A percentile compares a stretch with the other conserved stretches of the same genome.
These are phyloP conservation scores for Galeopsomyia nigrocyanea DNA, from an alignment of 2,888 invertebrate genomes.

Conservation along the genomic window DNA sequence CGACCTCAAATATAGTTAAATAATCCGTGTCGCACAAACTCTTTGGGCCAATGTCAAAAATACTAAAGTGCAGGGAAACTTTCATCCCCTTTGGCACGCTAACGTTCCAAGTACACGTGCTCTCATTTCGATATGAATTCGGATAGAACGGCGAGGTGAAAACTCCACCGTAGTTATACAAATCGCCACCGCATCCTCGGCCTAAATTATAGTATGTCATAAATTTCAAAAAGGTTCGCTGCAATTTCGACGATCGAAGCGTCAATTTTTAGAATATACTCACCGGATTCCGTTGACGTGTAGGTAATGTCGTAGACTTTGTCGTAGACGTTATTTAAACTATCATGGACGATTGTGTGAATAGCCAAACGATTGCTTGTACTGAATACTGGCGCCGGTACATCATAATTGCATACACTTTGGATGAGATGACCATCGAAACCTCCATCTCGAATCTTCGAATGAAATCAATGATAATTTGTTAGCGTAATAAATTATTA, in stretches of 20 bases:
- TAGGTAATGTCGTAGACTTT: slow-evolving; percentile 75
- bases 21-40: slow-evolving; percentile 76
- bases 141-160: slow-evolving; percentile 82
- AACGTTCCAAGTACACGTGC: slow-evolving; percentile 76
- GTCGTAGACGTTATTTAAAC: slow-evolving; percentile 49
- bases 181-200: slow-evolving; percentile 78
- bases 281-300: slow-evolving; percentile 73
- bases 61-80: slow-evolving; percentile 71
- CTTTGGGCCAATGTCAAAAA: slow-evolving; percentile 76
- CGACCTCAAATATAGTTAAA: slow-evolving; percentile 74
- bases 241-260: neutral
- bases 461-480: too few relatives aligned
- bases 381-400: slow-evolving; percentile 79
- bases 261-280: too few relatives aligned
- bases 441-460: slow-evolving; percentile 47
- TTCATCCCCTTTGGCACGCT: slow-evolving; percentile 73
- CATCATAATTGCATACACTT: slow-evolving; percentile 71
- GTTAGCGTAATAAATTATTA: too few relatives aligned
- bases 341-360: slow-evolving; percentile 57
- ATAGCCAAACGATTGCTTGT: slow-evolving; percentile 76
- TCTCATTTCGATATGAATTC: slow-evolving; percentile 71
- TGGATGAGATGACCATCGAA: slow-evolving; percentile 65
- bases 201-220: slow-evolving; percentile 60
- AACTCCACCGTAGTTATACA: slow-evolving; percentile 75
- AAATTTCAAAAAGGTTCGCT: too few relatives aligned